These are phyloP conservation scores for Ochropleura leucogaster DNA, from an alignment of 2,888 invertebrate genomes.

Conservation along the genomic window DNA sequence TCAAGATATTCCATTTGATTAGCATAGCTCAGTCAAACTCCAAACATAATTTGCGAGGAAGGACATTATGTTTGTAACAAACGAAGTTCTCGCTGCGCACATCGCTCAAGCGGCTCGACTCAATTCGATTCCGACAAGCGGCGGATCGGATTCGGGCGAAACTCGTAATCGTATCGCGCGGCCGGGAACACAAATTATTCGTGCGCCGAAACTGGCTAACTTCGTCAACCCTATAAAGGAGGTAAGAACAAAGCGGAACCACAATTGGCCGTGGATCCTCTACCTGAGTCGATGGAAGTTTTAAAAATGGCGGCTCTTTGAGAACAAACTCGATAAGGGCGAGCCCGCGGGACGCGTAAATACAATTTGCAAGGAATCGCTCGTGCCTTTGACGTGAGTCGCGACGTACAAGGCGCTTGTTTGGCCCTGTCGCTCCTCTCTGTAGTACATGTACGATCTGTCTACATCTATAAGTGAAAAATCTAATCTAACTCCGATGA, in stretches of 20 bases:
- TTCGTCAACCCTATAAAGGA: slow-evolving; percentile 88
- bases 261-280: slow-evolving; percentile 85
- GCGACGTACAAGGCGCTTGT: slow-evolving; percentile 81
- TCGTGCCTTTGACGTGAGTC: slow-evolving; percentile 87
- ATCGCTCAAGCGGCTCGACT: slow-evolving; percentile 77
- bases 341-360: slow-evolving; percentile 89
- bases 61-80: slow-evolving; percentile 78
- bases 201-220: slow-evolving; percentile 87
- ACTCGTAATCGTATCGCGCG: slow-evolving; percentile 88
- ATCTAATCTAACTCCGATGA: slow-evolving; percentile 62
- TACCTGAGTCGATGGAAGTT: slow-evolving; percentile 87
- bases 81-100: slow-evolving; percentile 77
- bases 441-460: slow-evolving; percentile 51
- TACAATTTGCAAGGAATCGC: slow-evolving; percentile 88
- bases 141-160: slow-evolving; percentile 84
- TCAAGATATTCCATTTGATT: slow-evolving; percentile 47
- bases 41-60: slow-evolving; percentile 69
- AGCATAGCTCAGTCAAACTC: slow-evolving; percentile 53
- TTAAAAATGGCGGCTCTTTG: slow-evolving; percentile 90
- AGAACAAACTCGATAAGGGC: slow-evolving; percentile 87
- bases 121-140: slow-evolving; percentile 83
- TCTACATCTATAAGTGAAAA: slow-evolving; percentile 62
- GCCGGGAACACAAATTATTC: slow-evolving; percentile 89
- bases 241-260: slow-evolving; percentile 89
- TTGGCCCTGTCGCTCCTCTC: slow-evolving; percentile 50